phyloP scores from a whole-genome alignment of 1,140 invertebrate genomes.

The Colletes latitarsis region DNA sequence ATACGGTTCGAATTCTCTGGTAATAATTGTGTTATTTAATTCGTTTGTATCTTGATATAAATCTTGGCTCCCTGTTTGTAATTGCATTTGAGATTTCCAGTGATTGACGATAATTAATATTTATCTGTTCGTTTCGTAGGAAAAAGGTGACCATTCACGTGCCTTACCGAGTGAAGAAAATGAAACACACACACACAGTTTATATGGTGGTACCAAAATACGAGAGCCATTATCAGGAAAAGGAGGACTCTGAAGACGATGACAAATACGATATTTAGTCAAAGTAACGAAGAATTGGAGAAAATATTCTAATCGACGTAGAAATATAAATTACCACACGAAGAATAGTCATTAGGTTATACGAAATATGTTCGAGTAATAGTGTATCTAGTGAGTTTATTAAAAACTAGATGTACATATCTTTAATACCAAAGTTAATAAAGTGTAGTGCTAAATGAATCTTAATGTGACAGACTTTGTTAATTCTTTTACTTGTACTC shows the following conservation, averaged over 20 bases:
- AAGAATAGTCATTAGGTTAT: conserved; percentile 33
- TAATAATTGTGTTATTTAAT: too few species aligned
- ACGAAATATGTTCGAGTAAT: conserved; percentile 5
- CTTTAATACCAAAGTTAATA: not conserved
- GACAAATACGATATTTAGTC: conserved; percentile 53
- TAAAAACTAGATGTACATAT: not conserved
- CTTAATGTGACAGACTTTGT: not conserved
- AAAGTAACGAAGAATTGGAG: not conserved
- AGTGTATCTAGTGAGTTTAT: not conserved
- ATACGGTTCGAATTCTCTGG: not conserved
- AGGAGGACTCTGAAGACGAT: conserved; percentile 66
- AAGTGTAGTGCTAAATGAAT: not conserved
- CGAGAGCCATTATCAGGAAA: conserved; percentile 44
- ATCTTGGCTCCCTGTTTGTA: too few species aligned
- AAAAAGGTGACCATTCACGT: conserved; percentile 85
- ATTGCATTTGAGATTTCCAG: not conserved
- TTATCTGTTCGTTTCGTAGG: conserved; percentile 61
- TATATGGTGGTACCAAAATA: conserved; percentile 83
- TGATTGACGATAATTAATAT: not conserved
- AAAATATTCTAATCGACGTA: not conserved
- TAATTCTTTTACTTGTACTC: not conserved
- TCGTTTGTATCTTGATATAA: too few species aligned
- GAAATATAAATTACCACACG: not conserved
- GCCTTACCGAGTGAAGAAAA: conserved; percentile 83
- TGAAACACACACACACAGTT: conserved; percentile 85